Evolutionary conservation across 2,888 invertebrate genomes (phyloP).

Genomic region (Megastigmus dorsalis): DNA sequence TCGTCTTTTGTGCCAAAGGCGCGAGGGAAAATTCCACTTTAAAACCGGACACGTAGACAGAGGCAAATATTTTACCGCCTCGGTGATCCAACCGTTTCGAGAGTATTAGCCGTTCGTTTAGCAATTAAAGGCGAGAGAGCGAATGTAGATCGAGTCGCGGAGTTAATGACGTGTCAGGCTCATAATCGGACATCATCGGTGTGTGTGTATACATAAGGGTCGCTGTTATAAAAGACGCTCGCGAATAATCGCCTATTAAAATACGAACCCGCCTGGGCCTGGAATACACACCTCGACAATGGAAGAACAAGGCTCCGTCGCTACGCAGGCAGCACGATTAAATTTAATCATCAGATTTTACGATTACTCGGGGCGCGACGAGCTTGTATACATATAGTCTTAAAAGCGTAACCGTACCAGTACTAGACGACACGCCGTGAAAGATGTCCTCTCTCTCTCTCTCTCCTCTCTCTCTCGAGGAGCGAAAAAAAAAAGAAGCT

Average conservation of each 20-base stretch:
- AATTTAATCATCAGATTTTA: conserved; percentile 74
- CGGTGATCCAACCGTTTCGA: background rate
- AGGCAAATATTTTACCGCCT: background rate
- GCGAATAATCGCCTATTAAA: conserved; percentile 72
- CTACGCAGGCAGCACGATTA: conserved; percentile 64
- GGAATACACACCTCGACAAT: too few relatives aligned
- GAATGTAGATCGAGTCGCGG: conserved; percentile 54
- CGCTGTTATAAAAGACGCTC: conserved; percentile 66
- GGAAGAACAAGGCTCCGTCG: conserved; percentile 60
- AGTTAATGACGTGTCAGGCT: conserved; percentile 73
- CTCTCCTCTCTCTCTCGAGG: too few relatives aligned
- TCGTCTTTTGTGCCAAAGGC: conserved; percentile 9
- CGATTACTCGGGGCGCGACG: conserved; percentile 66
- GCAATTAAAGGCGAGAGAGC: conserved; percentile 61
- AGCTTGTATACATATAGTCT: too few relatives aligned
- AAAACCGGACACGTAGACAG: conserved; percentile 14
- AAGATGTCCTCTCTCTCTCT: too few relatives aligned
- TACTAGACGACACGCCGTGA: conserved; percentile 47
- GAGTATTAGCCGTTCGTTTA: conserved; percentile 59
- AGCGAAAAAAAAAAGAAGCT: conserved; percentile 49
- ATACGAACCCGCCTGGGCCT: conserved; percentile 60
- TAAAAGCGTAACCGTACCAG: too few relatives aligned
- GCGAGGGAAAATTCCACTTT: background rate
- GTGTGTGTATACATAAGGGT: conserved; percentile 64
- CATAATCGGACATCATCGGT: conserved; percentile 70